These are phyloP conservation scores for Todiramphus chloris DNA, from an alignment of 2,113 vertebrate genomes.

Conservation along the genomic window DNA sequence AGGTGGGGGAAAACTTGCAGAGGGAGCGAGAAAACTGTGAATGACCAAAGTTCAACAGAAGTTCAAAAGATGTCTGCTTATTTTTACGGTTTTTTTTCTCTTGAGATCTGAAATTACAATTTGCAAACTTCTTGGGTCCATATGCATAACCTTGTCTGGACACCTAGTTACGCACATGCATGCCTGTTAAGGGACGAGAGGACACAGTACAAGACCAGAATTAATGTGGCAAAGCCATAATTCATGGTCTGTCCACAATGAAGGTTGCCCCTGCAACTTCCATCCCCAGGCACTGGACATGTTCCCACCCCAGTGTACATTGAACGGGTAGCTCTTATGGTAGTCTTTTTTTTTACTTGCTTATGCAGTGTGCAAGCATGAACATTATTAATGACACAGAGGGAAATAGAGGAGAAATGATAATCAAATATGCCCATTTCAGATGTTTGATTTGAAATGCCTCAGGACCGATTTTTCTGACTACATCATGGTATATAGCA, in stretches of 20 bases:
- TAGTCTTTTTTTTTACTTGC: background rate
- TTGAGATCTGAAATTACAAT: background rate
- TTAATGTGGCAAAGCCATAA: background rate
- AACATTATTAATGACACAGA: background rate
- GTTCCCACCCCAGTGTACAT: fast-evolving
- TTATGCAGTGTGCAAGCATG: background rate
- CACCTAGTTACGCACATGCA: background rate
- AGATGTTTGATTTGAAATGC: background rate
- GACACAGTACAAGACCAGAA: background rate
- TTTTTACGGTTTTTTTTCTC: background rate
- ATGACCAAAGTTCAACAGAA: background rate
- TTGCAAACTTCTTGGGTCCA: background rate
- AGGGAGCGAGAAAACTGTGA: background rate
- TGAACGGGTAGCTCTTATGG: background rate
- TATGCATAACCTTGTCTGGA: background rate
- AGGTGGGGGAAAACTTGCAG: background rate
- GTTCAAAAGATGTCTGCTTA: background rate
- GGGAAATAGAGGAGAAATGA: background rate
- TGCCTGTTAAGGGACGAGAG: background rate
- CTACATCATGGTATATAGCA: background rate
- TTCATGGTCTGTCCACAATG: background rate
- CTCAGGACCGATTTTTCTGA: background rate
- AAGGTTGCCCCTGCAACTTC: background rate
- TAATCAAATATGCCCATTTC: background rate
- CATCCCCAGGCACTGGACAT: fast-evolving